Percentiles rank a stretch among this genome's conserved stretches.
These are phyloP conservation scores for Bolborhynchus lineola DNA, from an alignment of 2,113 vertebrate genomes.

Conservation along the genomic window DNA sequence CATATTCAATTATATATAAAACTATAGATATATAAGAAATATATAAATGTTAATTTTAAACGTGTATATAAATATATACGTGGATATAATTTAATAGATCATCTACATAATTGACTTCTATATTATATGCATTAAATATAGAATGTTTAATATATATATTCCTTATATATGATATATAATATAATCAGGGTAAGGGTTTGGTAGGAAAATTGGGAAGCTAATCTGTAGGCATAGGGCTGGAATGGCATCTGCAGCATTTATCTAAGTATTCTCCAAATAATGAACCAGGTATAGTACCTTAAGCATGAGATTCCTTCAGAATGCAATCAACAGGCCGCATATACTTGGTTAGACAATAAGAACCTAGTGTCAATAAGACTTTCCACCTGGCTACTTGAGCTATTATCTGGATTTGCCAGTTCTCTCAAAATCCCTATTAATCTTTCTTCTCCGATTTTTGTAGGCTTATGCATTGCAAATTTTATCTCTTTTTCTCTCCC, in stretches of 20 bases:
- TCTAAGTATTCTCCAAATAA: background rate
- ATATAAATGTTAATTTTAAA: background rate
- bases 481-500: background rate
- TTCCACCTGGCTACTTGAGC: background rate
- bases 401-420: background rate
- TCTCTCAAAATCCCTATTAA: background rate
- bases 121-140: background rate
- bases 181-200: background rate
- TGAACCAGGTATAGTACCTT: background rate
- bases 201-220: background rate
- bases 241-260: background rate
- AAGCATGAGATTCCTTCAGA: background rate
- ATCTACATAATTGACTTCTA: background rate
- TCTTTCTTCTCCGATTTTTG: background rate
- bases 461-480: background rate
- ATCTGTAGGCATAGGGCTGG: background rate
- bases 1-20: background rate
- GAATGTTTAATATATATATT: background rate
- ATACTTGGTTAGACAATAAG: background rate
- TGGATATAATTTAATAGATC: background rate
- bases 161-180: background rate
- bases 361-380: background rate
- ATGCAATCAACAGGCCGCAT: background rate
- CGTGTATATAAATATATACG: too few species aligned
- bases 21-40: background rate